These are phyloP conservation scores for Flexamia atlantica DNA, from an alignment of 2,888 invertebrate species.

Conservation along the genomic window DNA sequence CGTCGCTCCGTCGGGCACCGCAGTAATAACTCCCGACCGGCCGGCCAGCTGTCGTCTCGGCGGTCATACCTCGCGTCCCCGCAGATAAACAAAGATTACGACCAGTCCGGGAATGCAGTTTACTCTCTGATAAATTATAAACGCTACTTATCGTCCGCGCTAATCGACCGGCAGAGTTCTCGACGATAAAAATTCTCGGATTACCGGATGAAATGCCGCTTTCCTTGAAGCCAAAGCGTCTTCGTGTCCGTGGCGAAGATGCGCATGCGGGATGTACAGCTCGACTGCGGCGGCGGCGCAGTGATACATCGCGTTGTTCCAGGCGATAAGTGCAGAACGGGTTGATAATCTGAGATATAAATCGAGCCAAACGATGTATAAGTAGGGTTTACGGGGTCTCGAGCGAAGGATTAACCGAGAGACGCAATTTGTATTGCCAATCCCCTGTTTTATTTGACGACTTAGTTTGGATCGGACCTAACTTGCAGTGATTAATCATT, in stretches of 20 bases:
- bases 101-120: constrained; percentile 36
- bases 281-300: background rate
- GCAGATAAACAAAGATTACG: constrained; percentile 47
- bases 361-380: background rate
- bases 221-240: constrained; percentile 27
- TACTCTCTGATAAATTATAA: constrained; percentile 30
- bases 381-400: constrained; percentile 23
- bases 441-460: background rate
- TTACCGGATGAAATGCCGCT: constrained; percentile 26
- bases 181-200: constrained; percentile 43
- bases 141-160: constrained; percentile 33
- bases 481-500: too few relatives aligned
- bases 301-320: constrained; percentile 7
- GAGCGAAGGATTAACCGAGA: background rate
- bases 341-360: constrained; percentile 25
- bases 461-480: background rate
- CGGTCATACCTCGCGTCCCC: background rate
- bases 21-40: constrained; percentile 3
- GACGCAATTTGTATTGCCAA: background rate
- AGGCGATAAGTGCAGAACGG: constrained; percentile 29
- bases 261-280: background rate
- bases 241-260: background rate
- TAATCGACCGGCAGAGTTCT: constrained; percentile 8
- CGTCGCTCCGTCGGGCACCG: background rate
- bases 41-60: constrained; percentile 10